Percentiles rank a stretch among this genome's conserved stretches.
phyloP scores from a whole-genome alignment of 2,113 vertebrate genomes.

The Protobothrops flavoviridis region DNA sequence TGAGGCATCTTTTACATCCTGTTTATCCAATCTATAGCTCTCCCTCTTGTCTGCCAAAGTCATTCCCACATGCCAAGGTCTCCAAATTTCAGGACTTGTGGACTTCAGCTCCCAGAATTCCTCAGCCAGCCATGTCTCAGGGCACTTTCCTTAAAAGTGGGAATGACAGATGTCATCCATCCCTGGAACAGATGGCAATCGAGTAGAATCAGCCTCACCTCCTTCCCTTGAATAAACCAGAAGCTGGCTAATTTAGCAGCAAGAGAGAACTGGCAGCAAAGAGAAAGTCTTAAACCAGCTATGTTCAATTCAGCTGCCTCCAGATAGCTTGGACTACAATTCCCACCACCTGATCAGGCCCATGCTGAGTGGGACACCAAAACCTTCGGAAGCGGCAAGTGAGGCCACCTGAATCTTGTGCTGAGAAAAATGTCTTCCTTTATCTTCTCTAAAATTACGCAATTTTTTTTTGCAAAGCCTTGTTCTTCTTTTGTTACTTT shows the following conservation, averaged over 20 bases:
- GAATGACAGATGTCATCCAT: background rate
- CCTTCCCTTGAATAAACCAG: background rate
- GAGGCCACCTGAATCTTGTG: too few relatives aligned
- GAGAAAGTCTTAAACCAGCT: background rate
- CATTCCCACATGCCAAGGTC: background rate
- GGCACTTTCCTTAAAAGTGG: background rate
- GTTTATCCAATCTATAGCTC: background rate
- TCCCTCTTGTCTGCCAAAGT: background rate
- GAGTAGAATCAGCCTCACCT: background rate
- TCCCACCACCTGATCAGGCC: background rate
- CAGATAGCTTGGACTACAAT: background rate
- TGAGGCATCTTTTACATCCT: background rate
- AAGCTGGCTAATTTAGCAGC: background rate
- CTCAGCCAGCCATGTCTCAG: background rate
- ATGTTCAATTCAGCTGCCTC: background rate
- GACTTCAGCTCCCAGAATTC: background rate
- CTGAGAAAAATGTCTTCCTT: background rate
- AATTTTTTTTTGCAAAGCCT: background rate
- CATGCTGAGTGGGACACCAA: background rate
- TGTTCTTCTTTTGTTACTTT: background rate
- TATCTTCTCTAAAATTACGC: background rate
- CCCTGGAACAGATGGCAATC: background rate
- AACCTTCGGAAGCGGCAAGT: background rate
- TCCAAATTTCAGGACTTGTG: background rate
- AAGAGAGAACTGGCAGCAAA: background rate